Percentiles rank a stretch among this genome's conserved stretches.
phyloP scores from a whole-genome alignment of 1,140 invertebrate genomes.

The Zaprionus vittiger region DNA sequence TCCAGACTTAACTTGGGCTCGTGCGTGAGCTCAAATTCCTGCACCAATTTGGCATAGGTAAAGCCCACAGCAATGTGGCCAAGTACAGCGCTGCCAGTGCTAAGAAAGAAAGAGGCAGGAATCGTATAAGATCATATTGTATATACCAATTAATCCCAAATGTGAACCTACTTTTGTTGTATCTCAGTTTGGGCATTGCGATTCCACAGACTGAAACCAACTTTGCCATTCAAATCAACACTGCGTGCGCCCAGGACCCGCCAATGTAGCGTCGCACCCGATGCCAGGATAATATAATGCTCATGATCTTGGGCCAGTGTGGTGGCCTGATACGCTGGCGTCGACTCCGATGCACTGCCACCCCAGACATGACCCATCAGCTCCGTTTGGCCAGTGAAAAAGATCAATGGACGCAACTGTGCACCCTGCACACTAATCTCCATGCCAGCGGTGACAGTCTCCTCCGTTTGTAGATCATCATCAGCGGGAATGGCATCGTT shows the following conservation, averaged over 20 bases:
- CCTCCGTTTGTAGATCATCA: slow-evolving; percentile 85
- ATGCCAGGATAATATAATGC: slow-evolving; percentile 89
- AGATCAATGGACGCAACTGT: slow-evolving; percentile 92
- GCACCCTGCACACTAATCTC: slow-evolving; percentile 92
- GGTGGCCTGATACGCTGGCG: slow-evolving; percentile 92
- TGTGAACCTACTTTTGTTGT: slow-evolving; percentile 88
- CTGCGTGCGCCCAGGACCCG: slow-evolving; percentile 90
- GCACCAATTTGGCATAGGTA: slow-evolving; percentile 88
- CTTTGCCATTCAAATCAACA: slow-evolving; percentile 92
- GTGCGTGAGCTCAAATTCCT: slow-evolving; percentile 89
- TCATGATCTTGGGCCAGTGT: slow-evolving; percentile 90
- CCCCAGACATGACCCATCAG: slow-evolving; percentile 96
- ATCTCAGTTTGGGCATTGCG: slow-evolving; percentile 93
- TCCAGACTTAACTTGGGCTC: slow-evolving; percentile 90
- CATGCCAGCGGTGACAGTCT: slow-evolving; percentile 92
- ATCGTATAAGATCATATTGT: not conserved
- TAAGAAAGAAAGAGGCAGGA: slow-evolving; percentile 81
- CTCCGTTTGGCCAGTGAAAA: slow-evolving; percentile 93
- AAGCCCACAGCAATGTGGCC: slow-evolving; percentile 89
- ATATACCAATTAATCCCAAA: not conserved
- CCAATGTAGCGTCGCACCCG: slow-evolving; percentile 90
- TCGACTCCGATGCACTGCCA: slow-evolving; percentile 92
- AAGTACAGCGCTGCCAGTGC: slow-evolving; percentile 89
- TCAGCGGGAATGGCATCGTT: slow-evolving; percentile 84
- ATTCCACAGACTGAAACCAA: slow-evolving; percentile 95